These are phyloP conservation scores for Drosophila pectinifera DNA, from an alignment of 1,140 invertebrate genomes.

Conservation along the genomic window DNA sequence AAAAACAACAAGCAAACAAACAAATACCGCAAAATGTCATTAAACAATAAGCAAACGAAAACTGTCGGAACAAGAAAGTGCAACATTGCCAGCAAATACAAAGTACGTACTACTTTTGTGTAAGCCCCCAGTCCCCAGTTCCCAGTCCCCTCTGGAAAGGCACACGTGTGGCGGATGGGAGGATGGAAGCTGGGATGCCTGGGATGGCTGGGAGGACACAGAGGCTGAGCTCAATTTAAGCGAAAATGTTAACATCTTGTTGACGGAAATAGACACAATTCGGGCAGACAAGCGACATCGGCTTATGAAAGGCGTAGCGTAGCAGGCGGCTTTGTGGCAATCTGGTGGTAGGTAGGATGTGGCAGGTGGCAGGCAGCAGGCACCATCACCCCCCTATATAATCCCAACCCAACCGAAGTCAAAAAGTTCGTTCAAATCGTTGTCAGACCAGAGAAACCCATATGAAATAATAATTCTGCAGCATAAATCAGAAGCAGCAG, in stretches of 20 bases:
- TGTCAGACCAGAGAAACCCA: constrained; percentile 1
- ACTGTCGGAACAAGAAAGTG: constrained; percentile 50
- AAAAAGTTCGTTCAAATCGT: constrained; percentile 18
- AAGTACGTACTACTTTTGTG: not conserved
- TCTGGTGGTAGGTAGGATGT: constrained; percentile 1
- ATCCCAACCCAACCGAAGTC: constrained; percentile 8
- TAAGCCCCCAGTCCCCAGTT: too few relatives aligned
- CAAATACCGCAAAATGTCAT: constrained; percentile 59
- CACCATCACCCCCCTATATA: constrained; percentile 6
- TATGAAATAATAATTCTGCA: not conserved
- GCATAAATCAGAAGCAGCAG: not conserved
- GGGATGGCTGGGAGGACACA: constrained; percentile 2
- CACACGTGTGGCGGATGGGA: constrained; percentile 2
- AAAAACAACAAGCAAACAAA: constrained; percentile 20
- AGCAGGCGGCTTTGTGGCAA: constrained; percentile 43
- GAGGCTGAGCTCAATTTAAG: constrained; percentile 66
- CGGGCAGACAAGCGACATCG: constrained; percentile 65
- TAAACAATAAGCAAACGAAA: constrained; percentile 64
- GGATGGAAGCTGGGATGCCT: too few relatives aligned
- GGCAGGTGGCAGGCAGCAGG: constrained; percentile 1
- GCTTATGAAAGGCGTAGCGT: constrained; percentile 43
- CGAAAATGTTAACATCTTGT: constrained; percentile 83
- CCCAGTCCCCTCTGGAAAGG: not conserved
- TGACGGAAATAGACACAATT: constrained; percentile 80
- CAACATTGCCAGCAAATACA: constrained; percentile 26